Evolutionary conservation across 2,888 invertebrate species (phyloP), one percentile per base, ranked within the genome.

Genomic region (Pammene aurita): DNA sequence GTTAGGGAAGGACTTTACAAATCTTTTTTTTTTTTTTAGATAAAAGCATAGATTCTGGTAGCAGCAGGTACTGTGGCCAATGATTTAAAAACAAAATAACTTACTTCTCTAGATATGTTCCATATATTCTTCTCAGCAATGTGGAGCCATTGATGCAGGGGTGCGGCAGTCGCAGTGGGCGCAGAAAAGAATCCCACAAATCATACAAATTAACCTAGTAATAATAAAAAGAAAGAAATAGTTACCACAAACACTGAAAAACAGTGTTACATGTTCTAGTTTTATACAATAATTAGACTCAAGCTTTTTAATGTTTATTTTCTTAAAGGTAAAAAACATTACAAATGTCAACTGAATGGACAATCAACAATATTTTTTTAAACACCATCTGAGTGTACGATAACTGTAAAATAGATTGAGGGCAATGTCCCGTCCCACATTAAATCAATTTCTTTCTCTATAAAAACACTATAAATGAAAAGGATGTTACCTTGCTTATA

Each of bases 131-230:
- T 73, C 89, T 78, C 5, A 92, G 80, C 50, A 92, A 73, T 55
- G 92, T 90, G 2, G 92, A 90, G 66, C 97, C 97, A 93, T 98
- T 98, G 66, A 98, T 95, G 88, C 98, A 98, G 71, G 96, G 96
- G 78, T 94, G 94, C 26, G 97, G 97, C 71, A 98, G 87, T 72
- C 95, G 94, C 78, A 97, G 93, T 72, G 96, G 94, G 71, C 96
- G 94, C 80, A 96, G 92, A 74, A 98, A 94, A 72, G 96, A 94
- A 75, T 96, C 95, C 98, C 98, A 98, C 74, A 96, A 95, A 82
- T 97, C 97, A 80, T 96, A 95, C 78, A 96, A 95, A 87, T 97
- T 98, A 57, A 97, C 96, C 97, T 97, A n/a, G 89, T 9, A 78
- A 2, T n/a, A 56, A 73, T 44, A 10, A 73, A 68, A 69, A 58